Evolutionary conservation across 2,797 vertebrate species (phyloP).

Genomic region (Sternotherus odoratus): DNA sequence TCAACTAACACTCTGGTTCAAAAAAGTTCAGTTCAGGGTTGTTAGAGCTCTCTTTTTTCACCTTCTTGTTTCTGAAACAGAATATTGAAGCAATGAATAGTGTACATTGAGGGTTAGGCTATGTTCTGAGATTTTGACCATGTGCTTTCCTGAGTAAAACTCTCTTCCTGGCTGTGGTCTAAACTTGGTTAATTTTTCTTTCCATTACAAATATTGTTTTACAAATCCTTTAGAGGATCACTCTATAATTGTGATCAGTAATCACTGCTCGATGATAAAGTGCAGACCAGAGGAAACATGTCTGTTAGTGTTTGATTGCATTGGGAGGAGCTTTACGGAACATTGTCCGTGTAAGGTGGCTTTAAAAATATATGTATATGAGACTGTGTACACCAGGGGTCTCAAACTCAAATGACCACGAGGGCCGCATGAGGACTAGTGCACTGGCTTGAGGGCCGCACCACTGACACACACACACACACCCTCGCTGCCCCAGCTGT

Average conservation of each 20-base stretch:
- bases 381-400: not conserved
- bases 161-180: not conserved
- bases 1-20: not conserved
- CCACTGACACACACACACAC: no score
- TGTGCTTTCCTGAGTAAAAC: not conserved
- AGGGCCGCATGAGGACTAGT: no score
- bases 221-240: not conserved
- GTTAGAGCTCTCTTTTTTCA: not conserved
- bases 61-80: not conserved
- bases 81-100: not conserved
- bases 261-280: slow-evolving; percentile 4
- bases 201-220: not conserved
- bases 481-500: no score
- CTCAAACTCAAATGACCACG: no score
- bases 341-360: not conserved
- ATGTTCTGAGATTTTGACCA: not conserved
- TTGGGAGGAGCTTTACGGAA: not conserved
- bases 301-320: not conserved
- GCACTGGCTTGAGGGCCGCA: no score
- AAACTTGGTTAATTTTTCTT: slow-evolving; percentile 13
- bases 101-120: not conserved
- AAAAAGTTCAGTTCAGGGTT: not conserved
- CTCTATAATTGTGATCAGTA: not conserved
- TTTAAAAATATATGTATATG: slow-evolving; percentile 12
- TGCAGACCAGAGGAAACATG: not conserved